Percentiles rank a stretch among this genome's conserved stretches.
Conservation (phyloP, 2,888 invertebrate genomes). For the Tribolium freemani region DNA sequence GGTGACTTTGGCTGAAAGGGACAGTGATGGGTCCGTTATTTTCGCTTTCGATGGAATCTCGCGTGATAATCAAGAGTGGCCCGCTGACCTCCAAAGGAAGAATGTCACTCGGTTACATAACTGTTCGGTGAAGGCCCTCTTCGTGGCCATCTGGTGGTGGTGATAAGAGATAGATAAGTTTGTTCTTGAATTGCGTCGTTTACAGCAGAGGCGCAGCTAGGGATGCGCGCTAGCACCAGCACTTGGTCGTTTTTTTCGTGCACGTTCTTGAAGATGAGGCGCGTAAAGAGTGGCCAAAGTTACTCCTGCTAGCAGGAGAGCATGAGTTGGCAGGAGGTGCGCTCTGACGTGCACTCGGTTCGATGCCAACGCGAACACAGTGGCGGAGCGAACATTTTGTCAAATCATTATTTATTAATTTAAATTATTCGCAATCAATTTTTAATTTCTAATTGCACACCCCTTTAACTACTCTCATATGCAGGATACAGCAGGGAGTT, state of each 20-base stretch:
- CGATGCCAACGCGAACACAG: background rate
- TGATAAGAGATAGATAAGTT: constrained; percentile 19
- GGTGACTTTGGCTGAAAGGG: background rate
- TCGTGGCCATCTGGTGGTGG: background rate
- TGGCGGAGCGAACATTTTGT: background rate
- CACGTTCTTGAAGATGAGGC: constrained; percentile 41
- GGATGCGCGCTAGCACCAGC: constrained; percentile 19
- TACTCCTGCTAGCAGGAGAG: constrained; percentile 59
- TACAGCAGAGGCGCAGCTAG: constrained; percentile 10
- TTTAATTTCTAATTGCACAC: too few species aligned
- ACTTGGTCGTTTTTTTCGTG: constrained; percentile 28
- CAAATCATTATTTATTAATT: too few species aligned
- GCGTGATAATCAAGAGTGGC: constrained; percentile 43
- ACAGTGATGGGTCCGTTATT: constrained; percentile 42
- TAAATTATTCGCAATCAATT: too few species aligned
- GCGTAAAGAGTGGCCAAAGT: constrained; percentile 54
- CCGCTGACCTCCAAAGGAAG: constrained; percentile 60
- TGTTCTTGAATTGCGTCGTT: constrained; percentile 11
- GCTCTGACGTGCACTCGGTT: background rate
- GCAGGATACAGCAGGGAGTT: too few species aligned
- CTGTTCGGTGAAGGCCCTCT: constrained; percentile 45
- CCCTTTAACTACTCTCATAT: too few species aligned
- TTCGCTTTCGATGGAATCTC: constrained; percentile 61
- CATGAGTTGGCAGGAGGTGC: constrained; percentile 50
- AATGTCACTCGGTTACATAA: constrained; percentile 62